Conservation (phyloP, 1,140 invertebrate species). For the Calephelis virginiensis region DNA sequence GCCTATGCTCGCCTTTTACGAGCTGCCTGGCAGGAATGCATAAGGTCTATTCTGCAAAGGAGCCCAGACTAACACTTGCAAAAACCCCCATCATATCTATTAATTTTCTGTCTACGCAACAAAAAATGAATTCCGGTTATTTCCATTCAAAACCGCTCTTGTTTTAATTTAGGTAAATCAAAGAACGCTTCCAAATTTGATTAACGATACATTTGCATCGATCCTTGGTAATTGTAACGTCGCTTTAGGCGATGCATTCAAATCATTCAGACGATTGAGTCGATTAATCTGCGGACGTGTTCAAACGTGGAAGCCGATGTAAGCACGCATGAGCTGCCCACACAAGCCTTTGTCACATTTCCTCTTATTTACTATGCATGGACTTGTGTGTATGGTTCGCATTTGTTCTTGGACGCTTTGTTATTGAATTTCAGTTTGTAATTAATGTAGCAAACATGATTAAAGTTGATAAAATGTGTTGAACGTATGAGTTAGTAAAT, state of each 20-base stretch:
- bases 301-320: conserved; percentile 30
- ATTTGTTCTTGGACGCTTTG: conserved; percentile 16
- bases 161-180: conserved; percentile 8
- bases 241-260: conserved; percentile 35
- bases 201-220: conserved; percentile 6
- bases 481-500: no score
- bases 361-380: conserved; percentile 34
- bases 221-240: conserved; percentile 5
- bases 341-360: conserved; percentile 28
- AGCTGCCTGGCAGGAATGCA: no score
- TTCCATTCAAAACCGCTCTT: neutral
- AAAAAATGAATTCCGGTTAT: no score
- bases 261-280: conserved; percentile 55
- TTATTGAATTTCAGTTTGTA: conserved; percentile 7
- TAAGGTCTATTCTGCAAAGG: no score
- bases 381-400: conserved; percentile 18
- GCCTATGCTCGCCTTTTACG: no score
- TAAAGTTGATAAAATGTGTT: no score
- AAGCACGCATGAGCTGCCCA: conserved; percentile 36
- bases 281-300: conserved; percentile 48
- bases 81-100: no score
- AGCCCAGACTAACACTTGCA: no score
- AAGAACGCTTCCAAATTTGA: conserved; percentile 17
- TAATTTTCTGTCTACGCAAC: no score
- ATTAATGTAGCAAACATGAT: neutral